Evolutionary conservation across 2,888 invertebrate genomes (phyloP).

Genomic region (Dioctria linearis): DNA sequence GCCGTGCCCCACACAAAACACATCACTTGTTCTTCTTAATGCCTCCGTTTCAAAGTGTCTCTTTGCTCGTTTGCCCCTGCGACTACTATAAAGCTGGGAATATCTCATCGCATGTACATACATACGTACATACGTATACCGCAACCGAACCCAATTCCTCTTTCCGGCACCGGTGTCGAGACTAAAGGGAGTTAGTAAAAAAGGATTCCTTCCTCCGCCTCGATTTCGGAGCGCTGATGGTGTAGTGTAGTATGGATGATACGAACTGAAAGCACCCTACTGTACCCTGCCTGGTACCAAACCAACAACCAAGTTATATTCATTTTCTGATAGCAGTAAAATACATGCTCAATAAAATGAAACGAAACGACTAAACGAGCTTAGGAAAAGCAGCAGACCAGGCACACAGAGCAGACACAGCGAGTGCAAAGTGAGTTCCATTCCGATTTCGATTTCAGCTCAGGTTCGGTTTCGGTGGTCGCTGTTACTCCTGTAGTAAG

Average conservation of each 20-base stretch:
- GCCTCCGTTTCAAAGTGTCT: constrained; percentile 46
- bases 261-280: neutral
- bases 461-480: neutral
- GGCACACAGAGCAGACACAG: neutral
- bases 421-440: constrained; percentile 3
- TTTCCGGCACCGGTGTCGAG: neutral
- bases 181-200: no score
- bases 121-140: neutral
- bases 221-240: no score
- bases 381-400: constrained; percentile 3
- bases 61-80: constrained; percentile 50
- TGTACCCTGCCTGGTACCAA: constrained; percentile 19
- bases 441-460: neutral
- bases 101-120: constrained; percentile 30
- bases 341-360: constrained; percentile 50
- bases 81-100: constrained; percentile 22
- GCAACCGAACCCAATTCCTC: neutral
- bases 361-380: constrained; percentile 43
- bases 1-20: constrained; percentile 40
- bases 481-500: neutral
- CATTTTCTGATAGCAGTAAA: constrained; percentile 51
- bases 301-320: constrained; percentile 36
- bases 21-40: constrained; percentile 47
- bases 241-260: neutral
- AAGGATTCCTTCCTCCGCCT: no score